Evolutionary conservation across 2,797 vertebrate genomes (phyloP).

Genomic region (Falco cherrug): DNA sequence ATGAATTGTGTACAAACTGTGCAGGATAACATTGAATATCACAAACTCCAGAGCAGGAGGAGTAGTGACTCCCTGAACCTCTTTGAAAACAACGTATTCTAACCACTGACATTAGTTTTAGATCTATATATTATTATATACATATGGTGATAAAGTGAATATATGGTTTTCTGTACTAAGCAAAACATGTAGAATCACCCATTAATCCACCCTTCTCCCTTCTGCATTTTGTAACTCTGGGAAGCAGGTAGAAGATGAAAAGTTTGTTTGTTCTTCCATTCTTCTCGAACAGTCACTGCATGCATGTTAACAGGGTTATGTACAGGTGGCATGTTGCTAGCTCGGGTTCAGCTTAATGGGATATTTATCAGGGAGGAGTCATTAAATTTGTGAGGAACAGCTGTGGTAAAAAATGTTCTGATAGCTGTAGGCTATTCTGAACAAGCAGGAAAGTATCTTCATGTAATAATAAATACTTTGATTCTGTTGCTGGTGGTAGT

Average conservation of each 20-base stretch:
- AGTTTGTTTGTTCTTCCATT: not conserved
- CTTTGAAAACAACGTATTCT: not conserved
- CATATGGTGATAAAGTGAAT: not conserved
- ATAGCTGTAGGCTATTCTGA: not conserved
- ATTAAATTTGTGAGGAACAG: not conserved
- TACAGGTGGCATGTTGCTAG: not conserved
- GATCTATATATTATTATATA: too few relatives aligned
- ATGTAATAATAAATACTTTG: not conserved
- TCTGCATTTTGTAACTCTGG: not conserved
- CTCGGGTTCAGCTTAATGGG: not conserved
- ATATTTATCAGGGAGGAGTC: not conserved
- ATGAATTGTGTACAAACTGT: not conserved
- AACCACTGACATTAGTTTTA: not conserved
- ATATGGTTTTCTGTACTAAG: not conserved
- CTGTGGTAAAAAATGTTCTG: not conserved
- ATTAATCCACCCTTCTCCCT: not conserved
- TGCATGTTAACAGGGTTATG: rapidly evolving
- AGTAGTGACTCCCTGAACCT: not conserved
- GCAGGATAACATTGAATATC: not conserved
- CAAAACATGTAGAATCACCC: not conserved
- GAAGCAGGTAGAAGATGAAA: not conserved
- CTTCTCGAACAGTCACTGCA: too few relatives aligned
- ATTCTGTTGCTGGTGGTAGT: not conserved
- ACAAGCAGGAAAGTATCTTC: not conserved
- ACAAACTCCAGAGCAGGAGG: not conserved